Conservation (phyloP, 2,888 invertebrate genomes). For the Venusia cambrica region DNA sequence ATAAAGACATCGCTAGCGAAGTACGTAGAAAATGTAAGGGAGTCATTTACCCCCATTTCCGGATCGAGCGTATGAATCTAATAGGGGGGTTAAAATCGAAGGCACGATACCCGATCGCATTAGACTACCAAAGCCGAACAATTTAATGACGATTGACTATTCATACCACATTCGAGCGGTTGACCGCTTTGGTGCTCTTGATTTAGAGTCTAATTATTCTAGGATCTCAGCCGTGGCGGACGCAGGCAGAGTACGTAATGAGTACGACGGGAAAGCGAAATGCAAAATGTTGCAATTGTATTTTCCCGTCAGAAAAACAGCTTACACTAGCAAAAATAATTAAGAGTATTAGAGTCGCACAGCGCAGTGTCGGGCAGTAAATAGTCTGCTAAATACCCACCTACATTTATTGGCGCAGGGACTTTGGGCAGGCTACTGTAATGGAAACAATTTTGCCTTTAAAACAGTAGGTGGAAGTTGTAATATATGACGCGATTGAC, state of each 20-base stretch:
- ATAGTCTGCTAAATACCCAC: slow-evolving; percentile 77
- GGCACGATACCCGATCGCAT: slow-evolving; percentile 52
- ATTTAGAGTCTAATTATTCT: slow-evolving; percentile 78
- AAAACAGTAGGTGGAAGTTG: slow-evolving; percentile 52
- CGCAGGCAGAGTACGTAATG: slow-evolving; percentile 68
- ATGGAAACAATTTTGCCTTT: slow-evolving; percentile 74
- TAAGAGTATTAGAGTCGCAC: slow-evolving; percentile 77
- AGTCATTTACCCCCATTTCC: slow-evolving; percentile 18
- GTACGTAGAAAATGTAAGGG: slow-evolving; percentile 17
- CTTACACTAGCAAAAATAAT: slow-evolving; percentile 79
- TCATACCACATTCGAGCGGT: slow-evolving; percentile 75
- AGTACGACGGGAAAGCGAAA: slow-evolving; percentile 53
- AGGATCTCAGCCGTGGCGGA: slow-evolving; percentile 71
- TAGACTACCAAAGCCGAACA: slow-evolving; percentile 78
- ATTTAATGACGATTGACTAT: slow-evolving; percentile 80
- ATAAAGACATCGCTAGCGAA: slow-evolving; percentile 7
- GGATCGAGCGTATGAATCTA: slow-evolving; percentile 14
- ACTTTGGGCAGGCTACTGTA: slow-evolving; percentile 61
- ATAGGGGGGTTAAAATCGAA: slow-evolving; percentile 29
- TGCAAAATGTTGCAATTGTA: slow-evolving; percentile 78
- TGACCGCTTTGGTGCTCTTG: slow-evolving; percentile 76
- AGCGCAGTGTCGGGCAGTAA: slow-evolving; percentile 73
- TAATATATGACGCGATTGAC: slow-evolving; percentile 43
- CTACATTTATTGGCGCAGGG: slow-evolving; percentile 74
- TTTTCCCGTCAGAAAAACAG: slow-evolving; percentile 76